phyloP scores from a whole-genome alignment of 2,797 vertebrate genomes.

The Pogonophryne albipinna region DNA sequence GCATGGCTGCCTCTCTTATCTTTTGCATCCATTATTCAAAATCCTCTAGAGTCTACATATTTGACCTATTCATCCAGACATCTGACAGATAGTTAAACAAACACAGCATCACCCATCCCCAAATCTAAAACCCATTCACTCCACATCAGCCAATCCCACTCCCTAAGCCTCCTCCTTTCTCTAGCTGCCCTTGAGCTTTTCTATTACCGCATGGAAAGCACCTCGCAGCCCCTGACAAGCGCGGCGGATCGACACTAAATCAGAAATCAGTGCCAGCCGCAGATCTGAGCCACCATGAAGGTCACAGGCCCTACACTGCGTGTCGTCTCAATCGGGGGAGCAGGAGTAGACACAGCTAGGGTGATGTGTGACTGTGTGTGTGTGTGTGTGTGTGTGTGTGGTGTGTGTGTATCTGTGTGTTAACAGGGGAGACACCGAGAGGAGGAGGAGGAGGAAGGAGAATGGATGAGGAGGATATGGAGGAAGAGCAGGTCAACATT shows the following conservation, averaged over 20 bases:
- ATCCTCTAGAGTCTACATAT: conserved; percentile 32
- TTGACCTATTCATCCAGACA: conserved; percentile 59
- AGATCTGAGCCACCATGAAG: conserved; percentile 99
- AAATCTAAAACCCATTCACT: conserved; percentile 71
- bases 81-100: conserved; percentile 72
- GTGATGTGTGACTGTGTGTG: conserved; percentile 59
- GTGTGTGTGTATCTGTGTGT: conserved; percentile 34
- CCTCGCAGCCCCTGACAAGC: conserved; percentile 98
- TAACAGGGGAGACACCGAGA: conserved; percentile 46
- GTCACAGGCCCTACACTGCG: conserved; percentile 93
- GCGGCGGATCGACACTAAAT: conserved; percentile 99
- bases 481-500: conserved; percentile 29
- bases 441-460: conserved; percentile 32
- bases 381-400: conserved; percentile 20
- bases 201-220: conserved; percentile 99
- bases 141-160: conserved; percentile 65
- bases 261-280: conserved; percentile 99
- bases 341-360: conserved; percentile 78
- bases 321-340: conserved; percentile 83
- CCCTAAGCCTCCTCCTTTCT: conserved; percentile 70
- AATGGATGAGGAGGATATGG: conserved; percentile 27
- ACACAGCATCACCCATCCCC: conserved; percentile 63
- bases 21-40: conserved; percentile 30
- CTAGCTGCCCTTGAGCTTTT: conserved; percentile 97
- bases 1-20: not conserved